Evolutionary conservation across 2,888 invertebrate genomes (phyloP), one percentile per base, ranked within the genome.

Genomic region (Lysandra coridon): DNA sequence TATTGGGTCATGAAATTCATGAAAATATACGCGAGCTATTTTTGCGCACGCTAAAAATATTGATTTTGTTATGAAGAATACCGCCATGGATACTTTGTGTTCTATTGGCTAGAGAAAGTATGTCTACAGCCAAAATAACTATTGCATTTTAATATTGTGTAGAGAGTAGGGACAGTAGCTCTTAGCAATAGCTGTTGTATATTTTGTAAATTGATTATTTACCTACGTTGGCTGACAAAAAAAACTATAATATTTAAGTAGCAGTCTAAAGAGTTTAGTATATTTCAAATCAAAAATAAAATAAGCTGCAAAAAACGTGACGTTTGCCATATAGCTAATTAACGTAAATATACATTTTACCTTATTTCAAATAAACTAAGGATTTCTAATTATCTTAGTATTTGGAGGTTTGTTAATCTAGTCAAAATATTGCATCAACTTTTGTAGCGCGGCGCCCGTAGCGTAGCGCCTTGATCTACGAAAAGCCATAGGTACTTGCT

Each of bases 1-100:
- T 64, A 64, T 74, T 44, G 17, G 40, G 74, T 74, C 44, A 74
- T 44, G 74, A 74, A 44, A 7, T 37, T 44, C 74, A 74, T 44
- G 40, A 74, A 44, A 40, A 23, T 74, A 74, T 23, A 40, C 44
- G 12, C 10, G 12, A 49, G 30, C 75, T 75, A 75, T 75, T 75
- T 75, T 44, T 49, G 49, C 30, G 37, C 75, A 44, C 12, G 49
- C 75, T 49, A 75, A 49, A 74, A 75, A 75, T 69, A 69, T 44
- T 23, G 49, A 75, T 49, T 75, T 49, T 30, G 44, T 75, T 75
- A 44, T 75, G 75, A 75, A 23, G 40, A 74, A 40, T 5, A 17
- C 17, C 73, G 10, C 30, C 30, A 69, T 64, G 23, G 17, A 69
- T 69, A 69, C 30, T 30, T 37, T 33, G 69, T 69, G 69, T 14